These are phyloP conservation scores for Elachura formosa DNA, from an alignment of 2,113 vertebrate species.

Conservation along the genomic window DNA sequence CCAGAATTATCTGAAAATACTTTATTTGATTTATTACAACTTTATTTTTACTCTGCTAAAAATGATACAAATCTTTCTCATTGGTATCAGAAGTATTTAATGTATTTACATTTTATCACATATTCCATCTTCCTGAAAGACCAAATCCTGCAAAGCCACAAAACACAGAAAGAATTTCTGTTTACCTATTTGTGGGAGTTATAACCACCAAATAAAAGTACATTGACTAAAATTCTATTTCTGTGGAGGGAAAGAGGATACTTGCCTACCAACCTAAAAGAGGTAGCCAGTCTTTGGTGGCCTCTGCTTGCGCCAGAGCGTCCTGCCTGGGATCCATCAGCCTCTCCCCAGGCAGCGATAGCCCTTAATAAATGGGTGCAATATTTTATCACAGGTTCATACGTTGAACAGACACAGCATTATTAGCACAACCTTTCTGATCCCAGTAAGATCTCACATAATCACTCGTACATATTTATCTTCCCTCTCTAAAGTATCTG, in stretches of 20 bases:
- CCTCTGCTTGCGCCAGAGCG: neutral
- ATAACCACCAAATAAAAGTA: neutral
- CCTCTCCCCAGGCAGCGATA: neutral
- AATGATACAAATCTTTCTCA: neutral
- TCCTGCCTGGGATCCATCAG: neutral
- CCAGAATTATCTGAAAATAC: neutral
- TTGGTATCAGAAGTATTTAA: neutral
- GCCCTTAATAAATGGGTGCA: neutral
- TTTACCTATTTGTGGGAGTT: neutral
- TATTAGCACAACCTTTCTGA: neutral
- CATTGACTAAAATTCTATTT: neutral
- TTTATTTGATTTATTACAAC: neutral
- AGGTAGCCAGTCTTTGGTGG: neutral
- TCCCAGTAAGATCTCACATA: neutral
- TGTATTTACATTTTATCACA: neutral
- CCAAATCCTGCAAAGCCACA: neutral
- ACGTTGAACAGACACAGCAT: neutral
- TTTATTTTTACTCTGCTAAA: neutral
- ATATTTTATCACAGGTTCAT: neutral
- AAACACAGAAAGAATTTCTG: neutral
- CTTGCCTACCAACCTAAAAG: neutral
- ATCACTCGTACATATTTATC: neutral
- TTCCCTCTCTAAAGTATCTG: neutral
- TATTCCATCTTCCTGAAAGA: neutral
- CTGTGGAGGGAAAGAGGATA: neutral